phyloP scores from a whole-genome alignment of 2,888 invertebrate species.

The Calameuta filiformis region DNA sequence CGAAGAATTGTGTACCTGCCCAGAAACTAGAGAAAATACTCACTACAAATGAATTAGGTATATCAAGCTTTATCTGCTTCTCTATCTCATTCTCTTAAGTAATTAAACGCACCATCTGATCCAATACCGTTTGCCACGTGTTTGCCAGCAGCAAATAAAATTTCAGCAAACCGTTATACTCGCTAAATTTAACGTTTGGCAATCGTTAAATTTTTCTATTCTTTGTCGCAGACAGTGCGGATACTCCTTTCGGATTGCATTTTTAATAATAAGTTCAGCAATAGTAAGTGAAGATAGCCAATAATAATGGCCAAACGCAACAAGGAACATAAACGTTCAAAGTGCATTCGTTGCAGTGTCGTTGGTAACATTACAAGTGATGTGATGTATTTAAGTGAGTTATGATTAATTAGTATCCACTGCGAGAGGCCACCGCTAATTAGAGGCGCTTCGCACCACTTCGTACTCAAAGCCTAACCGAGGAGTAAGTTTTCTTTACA shows the following conservation, averaged over 20 bases:
- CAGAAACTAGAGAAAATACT: neutral
- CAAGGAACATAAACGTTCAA: constrained; percentile 15
- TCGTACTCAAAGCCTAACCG: constrained; percentile 19
- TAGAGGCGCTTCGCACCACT: constrained; percentile 26
- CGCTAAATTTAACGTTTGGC: neutral
- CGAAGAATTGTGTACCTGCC: neutral
- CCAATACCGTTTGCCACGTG: neutral
- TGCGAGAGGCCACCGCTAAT: constrained; percentile 31
- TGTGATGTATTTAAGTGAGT: constrained; percentile 28
- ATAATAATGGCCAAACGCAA: constrained; percentile 17
- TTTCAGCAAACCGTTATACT: neutral
- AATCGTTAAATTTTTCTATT: neutral
- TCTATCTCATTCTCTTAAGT: neutral
- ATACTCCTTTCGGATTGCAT: neutral
- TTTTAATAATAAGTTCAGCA: neutral
- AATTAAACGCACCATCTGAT: neutral
- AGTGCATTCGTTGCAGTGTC: constrained; percentile 13
- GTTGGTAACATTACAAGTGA: constrained; percentile 22
- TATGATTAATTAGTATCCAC: constrained; percentile 44
- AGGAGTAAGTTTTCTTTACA: constrained; percentile 22
- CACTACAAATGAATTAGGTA: neutral
- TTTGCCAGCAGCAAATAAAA: neutral
- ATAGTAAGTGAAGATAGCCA: neutral
- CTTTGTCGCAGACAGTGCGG: neutral
- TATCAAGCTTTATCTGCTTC: neutral